Percentiles rank a stretch among this genome's conserved stretches.
Conservation (phyloP, 2,113 vertebrate species). For the Gnathonemus longibarbis region DNA sequence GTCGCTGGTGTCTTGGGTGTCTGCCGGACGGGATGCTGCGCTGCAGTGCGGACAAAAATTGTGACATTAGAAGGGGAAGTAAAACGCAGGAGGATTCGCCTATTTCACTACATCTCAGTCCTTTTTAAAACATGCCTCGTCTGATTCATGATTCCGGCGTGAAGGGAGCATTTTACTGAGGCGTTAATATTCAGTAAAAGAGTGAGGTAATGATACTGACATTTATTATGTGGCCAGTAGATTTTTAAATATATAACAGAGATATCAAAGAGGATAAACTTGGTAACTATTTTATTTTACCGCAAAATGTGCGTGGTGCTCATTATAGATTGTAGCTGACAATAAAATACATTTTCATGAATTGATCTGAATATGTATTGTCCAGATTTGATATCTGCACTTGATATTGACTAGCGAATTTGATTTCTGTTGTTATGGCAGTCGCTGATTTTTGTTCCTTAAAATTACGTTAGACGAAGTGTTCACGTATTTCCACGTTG, state of each 20-base stretch:
- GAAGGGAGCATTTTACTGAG: neutral
- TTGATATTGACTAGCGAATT: neutral
- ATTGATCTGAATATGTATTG: neutral
- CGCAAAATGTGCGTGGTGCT: neutral
- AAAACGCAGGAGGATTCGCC: neutral
- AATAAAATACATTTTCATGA: neutral
- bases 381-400: neutral
- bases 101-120: neutral
- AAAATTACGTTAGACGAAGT: neutral
- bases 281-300: neutral
- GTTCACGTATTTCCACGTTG: neutral
- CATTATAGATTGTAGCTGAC: neutral
- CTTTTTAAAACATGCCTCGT: neutral
- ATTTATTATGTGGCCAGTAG: neutral
- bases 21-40: conserved; percentile 28
- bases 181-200: neutral
- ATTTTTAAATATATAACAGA: neutral
- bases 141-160: neutral
- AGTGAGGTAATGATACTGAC: conserved; percentile 3
- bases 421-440: neutral
- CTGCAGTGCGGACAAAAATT: conserved; percentile 68
- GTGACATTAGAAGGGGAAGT: conserved; percentile 22
- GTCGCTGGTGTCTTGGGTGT: conserved; percentile 24
- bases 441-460: neutral
- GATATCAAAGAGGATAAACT: neutral